Conservation (phyloP, 2,888 invertebrate species). For the Heliconius sara region DNA sequence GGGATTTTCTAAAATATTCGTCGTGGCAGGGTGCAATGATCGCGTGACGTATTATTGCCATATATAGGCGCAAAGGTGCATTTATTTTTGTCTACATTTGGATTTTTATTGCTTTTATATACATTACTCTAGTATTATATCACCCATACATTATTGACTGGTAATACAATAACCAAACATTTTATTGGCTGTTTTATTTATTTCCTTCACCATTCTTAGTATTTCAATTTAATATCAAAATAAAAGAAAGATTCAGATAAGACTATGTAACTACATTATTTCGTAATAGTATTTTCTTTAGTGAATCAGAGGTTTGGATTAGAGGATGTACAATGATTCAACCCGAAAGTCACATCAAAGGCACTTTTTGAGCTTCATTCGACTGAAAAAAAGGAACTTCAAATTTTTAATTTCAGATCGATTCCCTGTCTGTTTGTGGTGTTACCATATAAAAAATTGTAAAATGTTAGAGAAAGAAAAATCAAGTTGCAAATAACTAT, state of each 20-base stretch:
- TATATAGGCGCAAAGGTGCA: conserved; percentile 73
- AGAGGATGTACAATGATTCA: no score
- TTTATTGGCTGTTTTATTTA: conserved; percentile 51
- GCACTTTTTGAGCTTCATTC: no score
- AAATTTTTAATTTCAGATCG: no score
- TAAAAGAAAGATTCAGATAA: no score
- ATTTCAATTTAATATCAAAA: no score
- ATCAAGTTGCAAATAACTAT: not conserved
- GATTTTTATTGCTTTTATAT: conserved; percentile 72
- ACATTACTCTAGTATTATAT: conserved; percentile 68
- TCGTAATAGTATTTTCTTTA: no score
- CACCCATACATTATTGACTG: conserved; percentile 68
- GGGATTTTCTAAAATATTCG: conserved; percentile 36
- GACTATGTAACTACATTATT: no score
- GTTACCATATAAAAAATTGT: not conserved
- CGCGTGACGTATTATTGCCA: conserved; percentile 62
- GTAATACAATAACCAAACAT: conserved; percentile 72
- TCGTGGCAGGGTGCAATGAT: conserved; percentile 46
- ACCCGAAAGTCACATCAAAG: no score
- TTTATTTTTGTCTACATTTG: conserved; percentile 68
- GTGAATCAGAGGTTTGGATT: no score
- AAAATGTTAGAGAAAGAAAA: not conserved
- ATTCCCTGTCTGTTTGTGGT: no score
- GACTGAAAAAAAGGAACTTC: no score
- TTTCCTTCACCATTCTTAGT: not conserved